These are phyloP conservation scores for Leptonema lineaticorne DNA, from an alignment of 1,140 invertebrate genomes.

Conservation along the genomic window DNA sequence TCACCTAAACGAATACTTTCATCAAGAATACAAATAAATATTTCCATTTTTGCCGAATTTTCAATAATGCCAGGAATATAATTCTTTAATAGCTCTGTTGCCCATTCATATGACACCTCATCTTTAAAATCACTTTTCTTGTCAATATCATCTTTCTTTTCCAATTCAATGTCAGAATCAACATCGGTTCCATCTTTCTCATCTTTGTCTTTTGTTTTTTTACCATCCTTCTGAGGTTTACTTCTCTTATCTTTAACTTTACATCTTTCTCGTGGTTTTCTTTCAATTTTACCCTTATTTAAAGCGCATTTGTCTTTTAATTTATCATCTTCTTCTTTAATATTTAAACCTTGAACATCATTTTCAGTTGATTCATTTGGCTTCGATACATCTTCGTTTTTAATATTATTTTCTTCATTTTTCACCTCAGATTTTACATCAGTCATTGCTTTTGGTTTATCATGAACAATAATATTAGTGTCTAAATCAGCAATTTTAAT, in stretches of 20 bases:
- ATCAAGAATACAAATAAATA: conserved; percentile 91
- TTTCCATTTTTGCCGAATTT: conserved; percentile 93
- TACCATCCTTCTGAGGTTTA: conserved; percentile 46
- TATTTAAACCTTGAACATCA: not conserved
- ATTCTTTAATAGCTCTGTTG: conserved; percentile 80
- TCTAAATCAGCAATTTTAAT: conserved; percentile 62
- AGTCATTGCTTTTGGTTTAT: conserved; percentile 46
- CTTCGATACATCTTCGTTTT: conserved; percentile 2
- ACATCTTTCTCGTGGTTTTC: conserved; percentile 45
- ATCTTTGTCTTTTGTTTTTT: conserved; percentile 48
- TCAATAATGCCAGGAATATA: conserved; percentile 88
- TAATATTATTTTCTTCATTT: conserved; percentile 30
- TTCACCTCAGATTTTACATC: conserved; percentile 36
- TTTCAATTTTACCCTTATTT: conserved; percentile 46
- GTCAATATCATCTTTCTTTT: conserved; percentile 59
- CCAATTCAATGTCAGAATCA: conserved; percentile 61
- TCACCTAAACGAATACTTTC: conserved; percentile 86
- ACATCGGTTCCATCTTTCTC: conserved; percentile 46
- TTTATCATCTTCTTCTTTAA: conserved; percentile 10
- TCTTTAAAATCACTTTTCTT: conserved; percentile 67
- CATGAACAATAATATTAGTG: conserved; percentile 60
- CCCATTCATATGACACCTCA: conserved; percentile 84
- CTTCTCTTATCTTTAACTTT: conserved; percentile 46
- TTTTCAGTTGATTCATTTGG: conserved; percentile 25
- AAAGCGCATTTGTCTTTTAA: conserved; percentile 41